Evolutionary conservation across 2,113 vertebrate species (phyloP).

Genomic region (Tympanuchus pallidicinctus): DNA sequence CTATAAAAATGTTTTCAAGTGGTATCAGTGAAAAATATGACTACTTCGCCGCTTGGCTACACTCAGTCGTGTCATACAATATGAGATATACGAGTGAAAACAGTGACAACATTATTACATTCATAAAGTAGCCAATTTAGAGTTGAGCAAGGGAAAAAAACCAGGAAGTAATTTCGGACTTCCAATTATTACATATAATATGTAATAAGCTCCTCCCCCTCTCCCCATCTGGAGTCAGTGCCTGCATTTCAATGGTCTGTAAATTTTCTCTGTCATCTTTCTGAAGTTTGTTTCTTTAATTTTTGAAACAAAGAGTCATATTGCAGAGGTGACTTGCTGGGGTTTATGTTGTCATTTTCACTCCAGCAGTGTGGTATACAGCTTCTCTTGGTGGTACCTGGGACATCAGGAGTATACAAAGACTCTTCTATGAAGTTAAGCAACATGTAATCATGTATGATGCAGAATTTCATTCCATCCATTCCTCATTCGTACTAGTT

Average conservation of each 20-base stretch:
- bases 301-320: conserved; percentile 28
- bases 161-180: conserved; percentile 50
- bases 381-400: conserved; percentile 48
- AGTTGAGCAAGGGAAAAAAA: neutral
- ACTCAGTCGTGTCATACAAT: neutral
- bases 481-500: conserved; percentile 45
- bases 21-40: conserved; percentile 52
- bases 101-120: neutral
- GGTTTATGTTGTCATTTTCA: conserved; percentile 22
- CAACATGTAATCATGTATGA: conserved; percentile 63
- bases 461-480: conserved; percentile 58
- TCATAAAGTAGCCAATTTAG: conserved; percentile 37
- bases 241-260: conserved; percentile 50
- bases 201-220: conserved; percentile 31
- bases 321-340: conserved; percentile 40
- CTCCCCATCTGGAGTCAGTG: conserved; percentile 27
- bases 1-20: conserved; percentile 14
- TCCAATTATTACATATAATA: conserved; percentile 33
- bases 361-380: conserved; percentile 30
- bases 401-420: conserved; percentile 46
- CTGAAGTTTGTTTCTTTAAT: conserved; percentile 26
- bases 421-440: conserved; percentile 65
- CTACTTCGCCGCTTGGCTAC: conserved; percentile 25
- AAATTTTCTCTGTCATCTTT: conserved; percentile 43
- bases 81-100: neutral